Percentiles rank a stretch among this genome's conserved stretches.
These are phyloP conservation scores for Eustalomyia histrio DNA, from an alignment of 2,888 invertebrate species.

Conservation along the genomic window DNA sequence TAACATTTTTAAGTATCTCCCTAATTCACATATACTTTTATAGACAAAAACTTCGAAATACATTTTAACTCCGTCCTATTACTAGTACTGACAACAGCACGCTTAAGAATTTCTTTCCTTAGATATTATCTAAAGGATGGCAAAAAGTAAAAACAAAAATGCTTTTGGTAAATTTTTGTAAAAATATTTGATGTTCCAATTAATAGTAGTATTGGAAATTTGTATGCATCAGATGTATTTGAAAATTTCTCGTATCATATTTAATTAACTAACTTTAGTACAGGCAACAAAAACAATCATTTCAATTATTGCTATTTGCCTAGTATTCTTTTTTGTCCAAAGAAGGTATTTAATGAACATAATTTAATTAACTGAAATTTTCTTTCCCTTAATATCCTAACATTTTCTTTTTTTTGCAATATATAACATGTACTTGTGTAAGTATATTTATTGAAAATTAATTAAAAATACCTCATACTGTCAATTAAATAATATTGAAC, in stretches of 20 bases:
- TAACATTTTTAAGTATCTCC: too few relatives aligned
- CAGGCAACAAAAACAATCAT: not conserved
- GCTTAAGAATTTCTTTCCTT: too few relatives aligned
- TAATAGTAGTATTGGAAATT: not conserved
- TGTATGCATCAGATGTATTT: not conserved
- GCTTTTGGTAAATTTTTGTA: not conserved
- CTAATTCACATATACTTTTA: too few relatives aligned
- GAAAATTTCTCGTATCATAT: not conserved
- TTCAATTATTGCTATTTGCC: not conserved
- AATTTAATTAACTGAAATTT: conserved; percentile 38
- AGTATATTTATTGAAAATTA: not conserved
- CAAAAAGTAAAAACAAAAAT: not conserved
- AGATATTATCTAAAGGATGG: too few relatives aligned
- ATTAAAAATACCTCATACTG: conserved; percentile 11
- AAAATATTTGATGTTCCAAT: not conserved
- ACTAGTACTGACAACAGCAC: too few relatives aligned
- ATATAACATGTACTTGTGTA: not conserved
- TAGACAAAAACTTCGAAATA: too few relatives aligned
- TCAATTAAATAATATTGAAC: not conserved
- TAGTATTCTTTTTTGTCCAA: not conserved
- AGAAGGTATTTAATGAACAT: conserved; percentile 34
- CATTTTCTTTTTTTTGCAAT: not conserved
- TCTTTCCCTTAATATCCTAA: not conserved
- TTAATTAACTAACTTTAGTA: not conserved
- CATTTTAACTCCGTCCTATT: too few relatives aligned